Evolutionary conservation across 2,113 vertebrate genomes (phyloP).

Genomic region (Oryzias javanicus): DNA sequence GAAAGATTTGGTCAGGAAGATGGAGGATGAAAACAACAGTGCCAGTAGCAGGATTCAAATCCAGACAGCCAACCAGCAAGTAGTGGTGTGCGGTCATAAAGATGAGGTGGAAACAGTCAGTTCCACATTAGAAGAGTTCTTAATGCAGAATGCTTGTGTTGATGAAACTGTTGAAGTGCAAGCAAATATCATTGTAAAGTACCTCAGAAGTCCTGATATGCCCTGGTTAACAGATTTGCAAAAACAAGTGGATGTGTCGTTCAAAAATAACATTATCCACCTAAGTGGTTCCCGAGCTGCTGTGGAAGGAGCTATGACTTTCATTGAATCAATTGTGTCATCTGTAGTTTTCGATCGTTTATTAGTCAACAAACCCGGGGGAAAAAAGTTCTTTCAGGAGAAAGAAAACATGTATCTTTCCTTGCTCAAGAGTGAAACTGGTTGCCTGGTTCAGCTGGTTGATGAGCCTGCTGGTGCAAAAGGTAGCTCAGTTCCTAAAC

Average conservation of each 20-base stretch:
- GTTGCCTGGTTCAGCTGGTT: conserved; percentile 77
- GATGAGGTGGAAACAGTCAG: conserved; percentile 51
- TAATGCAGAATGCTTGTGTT: conserved; percentile 70
- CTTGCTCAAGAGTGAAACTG: conserved; percentile 43
- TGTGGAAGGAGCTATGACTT: conserved; percentile 46
- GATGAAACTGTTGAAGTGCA: conserved; percentile 62
- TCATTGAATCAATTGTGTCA: conserved; percentile 46
- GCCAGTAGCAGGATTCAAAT: conserved; percentile 50
- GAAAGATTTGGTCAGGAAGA: conserved; percentile 52
- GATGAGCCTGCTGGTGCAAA: conserved; percentile 32
- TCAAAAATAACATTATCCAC: conserved; percentile 62
- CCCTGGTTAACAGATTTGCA: conserved; percentile 43
- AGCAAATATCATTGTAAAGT: conserved; percentile 56
- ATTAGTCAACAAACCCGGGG: conserved; percentile 72
- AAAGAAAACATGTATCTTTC: conserved; percentile 50
- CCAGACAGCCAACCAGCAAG: conserved; percentile 38
- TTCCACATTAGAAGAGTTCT: conserved; percentile 67
- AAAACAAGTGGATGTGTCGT: conserved; percentile 61
- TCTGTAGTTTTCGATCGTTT: conserved; percentile 62
- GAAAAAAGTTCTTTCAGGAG: conserved; percentile 73
- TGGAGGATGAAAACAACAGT: conserved; percentile 48
- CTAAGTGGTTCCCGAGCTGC: conserved; percentile 74
- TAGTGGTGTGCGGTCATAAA: conserved; percentile 77
- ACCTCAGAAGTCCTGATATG: conserved; percentile 62
- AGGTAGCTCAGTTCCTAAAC: neutral